Evolutionary conservation across 2,888 invertebrate genomes (phyloP).

Genomic region (Cheilosia pagana): DNA sequence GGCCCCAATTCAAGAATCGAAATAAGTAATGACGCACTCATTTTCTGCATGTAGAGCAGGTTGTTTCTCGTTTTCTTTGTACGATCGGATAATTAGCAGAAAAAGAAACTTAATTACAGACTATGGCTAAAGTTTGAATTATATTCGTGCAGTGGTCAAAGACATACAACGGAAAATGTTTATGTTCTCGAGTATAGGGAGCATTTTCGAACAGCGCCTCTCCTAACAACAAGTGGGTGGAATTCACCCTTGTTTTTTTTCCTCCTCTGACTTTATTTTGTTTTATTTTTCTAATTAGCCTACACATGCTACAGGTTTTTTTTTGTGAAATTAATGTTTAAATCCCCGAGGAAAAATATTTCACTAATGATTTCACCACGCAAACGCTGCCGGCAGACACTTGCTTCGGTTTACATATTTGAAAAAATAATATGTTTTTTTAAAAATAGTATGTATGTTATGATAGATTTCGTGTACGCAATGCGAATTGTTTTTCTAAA

Average conservation of each 20-base stretch:
- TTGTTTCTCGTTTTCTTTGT: constrained; percentile 55
- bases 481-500: constrained; percentile 13
- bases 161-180: constrained; percentile 36
- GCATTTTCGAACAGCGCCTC: constrained; percentile 9
- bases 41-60: constrained; percentile 50
- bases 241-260: constrained; percentile 34
- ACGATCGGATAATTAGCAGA: constrained; percentile 46
- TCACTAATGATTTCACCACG: constrained; percentile 71
- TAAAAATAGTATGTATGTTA: constrained; percentile 29
- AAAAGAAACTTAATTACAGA: constrained; percentile 13
- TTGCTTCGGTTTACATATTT: constrained; percentile 61
- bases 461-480: constrained; percentile 21
- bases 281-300: constrained; percentile 60
- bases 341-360: constrained; percentile 53
- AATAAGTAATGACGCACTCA: constrained; percentile 68
- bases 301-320: constrained; percentile 44
- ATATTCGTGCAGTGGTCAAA: constrained; percentile 28
- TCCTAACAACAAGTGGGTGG: constrained; percentile 72
- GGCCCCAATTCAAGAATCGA: constrained; percentile 68
- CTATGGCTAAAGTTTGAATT: constrained; percentile 16
- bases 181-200: constrained; percentile 20
- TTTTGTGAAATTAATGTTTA: constrained; percentile 21
- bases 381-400: constrained; percentile 70
- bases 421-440: constrained; percentile 11
- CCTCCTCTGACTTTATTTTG: neutral